phyloP scores from a whole-genome alignment of 2,888 invertebrate genomes.

The Chymomyza amoena region DNA sequence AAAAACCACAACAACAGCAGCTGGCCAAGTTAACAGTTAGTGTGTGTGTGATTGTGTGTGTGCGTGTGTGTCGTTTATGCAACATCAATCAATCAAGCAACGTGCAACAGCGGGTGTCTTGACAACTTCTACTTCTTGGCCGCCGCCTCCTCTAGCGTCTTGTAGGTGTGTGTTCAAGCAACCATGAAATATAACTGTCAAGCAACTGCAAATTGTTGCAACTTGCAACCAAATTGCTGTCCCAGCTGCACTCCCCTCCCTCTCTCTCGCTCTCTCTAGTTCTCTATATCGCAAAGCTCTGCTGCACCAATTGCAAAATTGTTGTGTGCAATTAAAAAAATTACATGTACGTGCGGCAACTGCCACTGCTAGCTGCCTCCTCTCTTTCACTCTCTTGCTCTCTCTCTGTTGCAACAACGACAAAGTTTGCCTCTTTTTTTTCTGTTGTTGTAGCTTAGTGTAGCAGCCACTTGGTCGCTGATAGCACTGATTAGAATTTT shows the following conservation, averaged over 20 bases:
- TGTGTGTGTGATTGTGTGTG: neutral
- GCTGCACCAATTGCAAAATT: constrained; percentile 60
- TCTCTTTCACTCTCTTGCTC: neutral
- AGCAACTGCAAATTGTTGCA: constrained; percentile 17
- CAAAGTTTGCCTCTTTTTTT: constrained; percentile 29
- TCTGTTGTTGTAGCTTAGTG: neutral
- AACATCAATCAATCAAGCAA: constrained; percentile 16
- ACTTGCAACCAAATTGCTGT: constrained; percentile 28
- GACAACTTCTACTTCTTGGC: neutral
- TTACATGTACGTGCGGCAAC: constrained; percentile 68
- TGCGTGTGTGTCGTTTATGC: constrained; percentile 14
- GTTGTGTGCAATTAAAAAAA: constrained; percentile 74
- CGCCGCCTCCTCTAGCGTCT: constrained; percentile 21
- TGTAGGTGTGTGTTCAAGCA: constrained; percentile 15
- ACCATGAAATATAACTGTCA: constrained; percentile 38
- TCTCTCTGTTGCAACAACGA: constrained; percentile 23
- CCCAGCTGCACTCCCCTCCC: constrained; percentile 3
- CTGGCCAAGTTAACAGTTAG: constrained; percentile 1
- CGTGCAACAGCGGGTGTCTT: neutral
- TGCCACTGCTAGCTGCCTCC: neutral
- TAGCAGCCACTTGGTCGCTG: constrained; percentile 38
- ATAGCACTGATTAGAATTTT: constrained; percentile 69
- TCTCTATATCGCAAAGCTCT: neutral
- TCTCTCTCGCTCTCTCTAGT: neutral
- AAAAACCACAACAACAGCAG: constrained; percentile 15